Evolutionary conservation across 2,888 invertebrate species (phyloP), one percentile per base, ranked within the genome.

Genomic region (Volucella inflata): DNA sequence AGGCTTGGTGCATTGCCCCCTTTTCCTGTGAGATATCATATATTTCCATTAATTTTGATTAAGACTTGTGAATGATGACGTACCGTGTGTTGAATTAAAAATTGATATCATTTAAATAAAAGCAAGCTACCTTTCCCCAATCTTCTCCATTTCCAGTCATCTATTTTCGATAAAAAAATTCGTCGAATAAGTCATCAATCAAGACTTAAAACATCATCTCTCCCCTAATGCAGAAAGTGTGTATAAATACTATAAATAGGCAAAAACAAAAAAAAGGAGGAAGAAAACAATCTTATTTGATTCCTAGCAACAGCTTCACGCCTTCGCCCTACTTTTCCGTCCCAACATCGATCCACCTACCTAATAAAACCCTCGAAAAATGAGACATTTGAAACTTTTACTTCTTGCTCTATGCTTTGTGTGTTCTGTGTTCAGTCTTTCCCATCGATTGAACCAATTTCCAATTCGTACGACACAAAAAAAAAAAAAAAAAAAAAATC

Each of bases 181-280:
- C 53, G 70, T 48, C 40, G 77, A 77, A 53, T 40, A 77, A 68
- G 70, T 78, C 78, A 78, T 78, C 70, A 78, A 82, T 82, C 76
- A 82, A 71, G 59, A 59, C 11, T 11, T 30, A 59, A 71, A 71
- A 65, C 53, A 55, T 17, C 51, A 62, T n/a, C 64, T 40, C 50
- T 48, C 38, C 21, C n/a, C 53, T 14, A 16, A 30, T 21, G 17
- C 10, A 16, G 48, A 75, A 40, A 65, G 46, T 57, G 50, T 48
- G 48, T 50, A 75, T 57, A 65, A 65, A 70, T 70, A 38, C 0
- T n/a, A n/a, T n/a, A n/a, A n/a, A n/a, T n/a, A n/a, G n/a, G n/a
- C n/a, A n/a, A n/a, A n/a, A n/a, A n/a, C 0, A 2, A 30, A 6
- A 30, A 40, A 59, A 2, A 16, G 12, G 12, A 16, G 60, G 46